Conservation (phyloP, 1,140 invertebrate species). For the Drosophila subpulchrella region DNA sequence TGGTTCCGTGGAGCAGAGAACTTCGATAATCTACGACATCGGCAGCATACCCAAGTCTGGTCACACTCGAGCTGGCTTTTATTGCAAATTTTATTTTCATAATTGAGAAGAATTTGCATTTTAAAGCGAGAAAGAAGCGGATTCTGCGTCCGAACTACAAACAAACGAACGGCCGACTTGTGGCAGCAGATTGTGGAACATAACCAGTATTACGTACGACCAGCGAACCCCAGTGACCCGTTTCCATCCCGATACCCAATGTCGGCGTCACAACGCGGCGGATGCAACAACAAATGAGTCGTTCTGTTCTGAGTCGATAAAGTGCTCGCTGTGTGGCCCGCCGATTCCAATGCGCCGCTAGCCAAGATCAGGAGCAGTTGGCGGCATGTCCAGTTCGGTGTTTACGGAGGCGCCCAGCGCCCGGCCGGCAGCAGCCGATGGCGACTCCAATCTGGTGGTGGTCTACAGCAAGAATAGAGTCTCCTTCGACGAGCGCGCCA, state of each 20-base stretch:
- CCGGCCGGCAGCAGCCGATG: constrained; percentile 47
- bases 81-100: constrained; percentile 69
- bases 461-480: constrained; percentile 90
- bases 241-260: constrained; percentile 16
- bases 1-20: background rate
- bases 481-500: constrained; percentile 89
- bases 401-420: constrained; percentile 66
- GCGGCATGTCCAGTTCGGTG: constrained; percentile 77
- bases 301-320: constrained; percentile 30
- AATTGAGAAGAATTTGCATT: constrained; percentile 59
- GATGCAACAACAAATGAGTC: constrained; percentile 59
- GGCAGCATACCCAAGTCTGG: constrained; percentile 17
- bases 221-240: constrained; percentile 8
- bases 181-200: background rate
- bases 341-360: constrained; percentile 35
- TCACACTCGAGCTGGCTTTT: constrained; percentile 44
- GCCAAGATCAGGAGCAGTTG: constrained; percentile 12
- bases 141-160: background rate
- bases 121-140: constrained; percentile 24
- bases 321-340: constrained; percentile 15
- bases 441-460: constrained; percentile 86
- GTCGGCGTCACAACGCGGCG: constrained; percentile 76
- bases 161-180: background rate
- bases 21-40: constrained; percentile 1
- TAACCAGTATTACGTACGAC: constrained; percentile 25